A percentile compares a stretch with the other conserved stretches of the same genome.
Evolutionary conservation across 1,140 invertebrate species (phyloP).

Genomic region (Lithobius niger): DNA sequence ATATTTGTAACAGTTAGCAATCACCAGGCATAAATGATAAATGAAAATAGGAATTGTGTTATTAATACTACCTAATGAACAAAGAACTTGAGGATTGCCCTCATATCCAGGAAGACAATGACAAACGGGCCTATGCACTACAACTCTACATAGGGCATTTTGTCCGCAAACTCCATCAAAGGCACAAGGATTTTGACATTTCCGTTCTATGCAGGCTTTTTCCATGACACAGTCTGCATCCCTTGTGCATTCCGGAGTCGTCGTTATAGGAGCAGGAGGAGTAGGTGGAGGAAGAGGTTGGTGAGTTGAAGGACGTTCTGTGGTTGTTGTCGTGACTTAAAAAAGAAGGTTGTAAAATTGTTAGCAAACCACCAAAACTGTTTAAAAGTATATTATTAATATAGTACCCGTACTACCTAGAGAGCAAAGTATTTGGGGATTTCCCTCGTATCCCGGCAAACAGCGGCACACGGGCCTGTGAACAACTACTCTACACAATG

Average conservation of each 20-base stretch:
- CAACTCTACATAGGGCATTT: slow-evolving; percentile 72
- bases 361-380: no score
- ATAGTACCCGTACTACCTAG: no score
- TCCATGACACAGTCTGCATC: slow-evolving; percentile 64
- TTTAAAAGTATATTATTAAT: no score
- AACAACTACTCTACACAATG: slow-evolving; percentile 64
- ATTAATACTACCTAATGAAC: slow-evolving; percentile 54
- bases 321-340: slow-evolving; percentile 1
- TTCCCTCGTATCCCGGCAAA: slow-evolving; percentile 69
- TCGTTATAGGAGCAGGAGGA: not conserved
- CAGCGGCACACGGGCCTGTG: slow-evolving; percentile 73
- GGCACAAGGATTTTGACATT: slow-evolving; percentile 58
- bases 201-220: slow-evolving; percentile 57
- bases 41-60: no score
- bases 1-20: not conserved
- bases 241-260: slow-evolving; percentile 53
- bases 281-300: not conserved
- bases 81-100: slow-evolving; percentile 66
- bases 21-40: no score
- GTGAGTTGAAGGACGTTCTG: not conserved
- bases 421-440: slow-evolving; percentile 56
- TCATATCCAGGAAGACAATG: slow-evolving; percentile 69
- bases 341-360: not conserved
- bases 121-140: slow-evolving; percentile 58
- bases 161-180: slow-evolving; percentile 24